Percentiles rank a stretch among this genome's conserved stretches.
Evolutionary conservation across 2,113 vertebrate species (phyloP).

Genomic region (Odobenus rosmarus): DNA sequence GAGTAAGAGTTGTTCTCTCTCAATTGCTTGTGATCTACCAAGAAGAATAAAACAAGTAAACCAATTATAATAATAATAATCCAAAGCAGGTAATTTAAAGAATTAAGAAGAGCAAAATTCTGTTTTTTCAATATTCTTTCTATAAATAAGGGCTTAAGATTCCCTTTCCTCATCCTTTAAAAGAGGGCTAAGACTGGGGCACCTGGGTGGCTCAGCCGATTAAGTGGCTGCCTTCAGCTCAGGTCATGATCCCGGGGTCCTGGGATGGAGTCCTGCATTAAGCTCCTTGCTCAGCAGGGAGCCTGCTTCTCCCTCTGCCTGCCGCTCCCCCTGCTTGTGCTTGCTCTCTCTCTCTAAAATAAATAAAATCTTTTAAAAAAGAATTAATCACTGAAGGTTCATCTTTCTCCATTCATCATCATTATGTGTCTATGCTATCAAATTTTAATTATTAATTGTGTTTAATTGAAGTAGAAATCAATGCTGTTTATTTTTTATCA

Average conservation of each 20-base stretch:
- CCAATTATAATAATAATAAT: neutral
- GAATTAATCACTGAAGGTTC: neutral
- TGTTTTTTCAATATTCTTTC: neutral
- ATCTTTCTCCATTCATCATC: neutral
- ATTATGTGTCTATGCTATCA: neutral
- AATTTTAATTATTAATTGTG: neutral
- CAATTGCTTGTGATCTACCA: neutral
- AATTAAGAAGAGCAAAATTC: constrained; percentile 10
- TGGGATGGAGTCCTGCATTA: neutral
- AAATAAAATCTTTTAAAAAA: neutral
- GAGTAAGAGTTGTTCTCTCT: neutral
- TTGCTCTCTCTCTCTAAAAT: neutral
- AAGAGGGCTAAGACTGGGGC: neutral
- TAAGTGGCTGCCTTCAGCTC: neutral
- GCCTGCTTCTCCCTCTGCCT: neutral
- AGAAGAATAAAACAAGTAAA: neutral
- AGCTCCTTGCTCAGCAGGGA: neutral
- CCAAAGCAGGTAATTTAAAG: neutral
- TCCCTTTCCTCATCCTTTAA: neutral
- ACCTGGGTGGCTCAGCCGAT: neutral
- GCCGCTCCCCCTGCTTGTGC: neutral
- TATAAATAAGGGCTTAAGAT: neutral
- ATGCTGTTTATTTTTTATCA: neutral
- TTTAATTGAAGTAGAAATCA: neutral
- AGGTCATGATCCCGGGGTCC: neutral